Conservation (phyloP, 2,888 invertebrate species). For the Cistogaster globosa region DNA sequence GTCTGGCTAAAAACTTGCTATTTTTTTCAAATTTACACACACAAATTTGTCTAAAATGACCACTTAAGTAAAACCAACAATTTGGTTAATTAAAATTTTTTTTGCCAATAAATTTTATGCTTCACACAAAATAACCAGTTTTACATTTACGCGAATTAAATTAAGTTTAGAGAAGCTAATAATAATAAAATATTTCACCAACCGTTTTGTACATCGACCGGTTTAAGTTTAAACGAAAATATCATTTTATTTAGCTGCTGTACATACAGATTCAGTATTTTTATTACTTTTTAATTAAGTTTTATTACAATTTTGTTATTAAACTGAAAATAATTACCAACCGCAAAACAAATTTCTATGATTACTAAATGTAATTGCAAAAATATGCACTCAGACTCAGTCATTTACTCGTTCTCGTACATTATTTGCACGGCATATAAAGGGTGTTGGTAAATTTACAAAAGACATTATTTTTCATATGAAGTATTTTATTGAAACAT, state of each 20-base stretch:
- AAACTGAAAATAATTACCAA: slow-evolving; percentile 28
- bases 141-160: no score
- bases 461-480: no score
- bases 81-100: no score
- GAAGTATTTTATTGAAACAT: no score
- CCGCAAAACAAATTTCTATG: slow-evolving; percentile 47
- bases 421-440: slow-evolving; percentile 25
- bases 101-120: no score
- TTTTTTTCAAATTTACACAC: no score
- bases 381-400: slow-evolving; percentile 4
- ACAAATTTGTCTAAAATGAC: no score
- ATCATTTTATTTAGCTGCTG: slow-evolving; percentile 71
- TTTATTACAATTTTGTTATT: slow-evolving; percentile 37
- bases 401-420: background rate
- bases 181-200: slow-evolving; percentile 24
- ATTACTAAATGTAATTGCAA: slow-evolving; percentile 51
- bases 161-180: background rate
- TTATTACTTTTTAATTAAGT: slow-evolving; percentile 35
- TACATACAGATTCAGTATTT: background rate
- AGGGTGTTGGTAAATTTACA: no score
- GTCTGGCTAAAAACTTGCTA: no score
- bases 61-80: no score
- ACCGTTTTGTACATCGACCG: slow-evolving; percentile 76
- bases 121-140: no score
- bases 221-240: slow-evolving; percentile 75